Base-by-base conservation (phyloP, 2,797 vertebrate species). In the Mormyrops boulengeri region DNA sequence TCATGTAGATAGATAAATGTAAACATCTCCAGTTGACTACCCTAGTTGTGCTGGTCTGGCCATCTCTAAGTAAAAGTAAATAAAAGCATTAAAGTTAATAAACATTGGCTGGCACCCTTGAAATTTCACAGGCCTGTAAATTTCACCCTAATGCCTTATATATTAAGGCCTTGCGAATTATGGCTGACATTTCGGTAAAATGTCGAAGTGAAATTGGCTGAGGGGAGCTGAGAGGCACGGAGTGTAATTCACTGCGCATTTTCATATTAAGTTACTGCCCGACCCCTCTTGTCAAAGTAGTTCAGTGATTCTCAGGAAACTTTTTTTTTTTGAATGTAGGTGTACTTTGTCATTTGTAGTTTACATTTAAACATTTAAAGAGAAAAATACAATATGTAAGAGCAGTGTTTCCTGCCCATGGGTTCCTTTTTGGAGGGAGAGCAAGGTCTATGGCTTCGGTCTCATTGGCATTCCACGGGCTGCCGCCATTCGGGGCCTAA, bases 401-500 rank as follows among this genome's bases (percentile, higher is more conserved):
- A 87, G 19, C 26, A 19, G 12, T 34, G 85, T 41, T 7, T 41
- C 4, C 52, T 62, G 86, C 19, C 53, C 30, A 34, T 34, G 34
- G 38, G 14, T 8, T 38, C 53, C 55, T 2, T 87, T 41, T 60
- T 19, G 85, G 85, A 87, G 30, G 50, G 30, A 60, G 53, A 14
- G 8, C 6, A 11, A 60, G 14, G 19, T 60, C 49, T 60, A 8
- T 17, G 30, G 52, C 69, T 5, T 8, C 34, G 1, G 50, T 57
- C 82, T 91, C 11, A 89, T 91, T 84, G 66, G 66, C 50, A 92
- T 92, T 90, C 89, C 19, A 11, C 17, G 1, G 4, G 84, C 19
- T 85, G 30, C 86, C 55, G 62, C 69, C 17, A 22, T 92, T 93
- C 91, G 89, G 86, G 91, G 88, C 90, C 90, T 89, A 89, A 55